phyloP scores from a whole-genome alignment of 2,888 invertebrate species.

The Netelia fuscicornis region DNA sequence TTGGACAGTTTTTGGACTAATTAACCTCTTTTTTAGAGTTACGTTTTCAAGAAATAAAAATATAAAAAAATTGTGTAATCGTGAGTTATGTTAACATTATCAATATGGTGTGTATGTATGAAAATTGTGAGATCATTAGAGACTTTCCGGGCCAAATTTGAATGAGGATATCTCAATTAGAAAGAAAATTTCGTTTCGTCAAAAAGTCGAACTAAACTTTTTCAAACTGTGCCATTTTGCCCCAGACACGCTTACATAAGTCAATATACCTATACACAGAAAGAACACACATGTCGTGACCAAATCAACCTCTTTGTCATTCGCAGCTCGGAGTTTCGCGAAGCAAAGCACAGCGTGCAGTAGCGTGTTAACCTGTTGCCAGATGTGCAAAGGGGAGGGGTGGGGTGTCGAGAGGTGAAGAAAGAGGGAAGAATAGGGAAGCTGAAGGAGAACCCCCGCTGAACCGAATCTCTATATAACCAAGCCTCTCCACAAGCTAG shows the following conservation, averaged over 20 bases:
- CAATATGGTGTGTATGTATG: no score
- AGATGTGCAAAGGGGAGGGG: conserved; percentile 10
- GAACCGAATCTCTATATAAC: conserved; percentile 11
- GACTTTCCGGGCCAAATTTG: no score
- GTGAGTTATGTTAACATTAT: no score
- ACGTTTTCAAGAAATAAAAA: no score
- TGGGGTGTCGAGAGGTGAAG: conserved; percentile 22
- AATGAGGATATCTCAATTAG: no score
- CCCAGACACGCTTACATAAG: background rate
- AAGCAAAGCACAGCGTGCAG: conserved; percentile 26
- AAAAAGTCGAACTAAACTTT: no score
- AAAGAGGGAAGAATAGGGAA: conserved; percentile 55
- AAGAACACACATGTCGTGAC: background rate
- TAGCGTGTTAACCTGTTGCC: conserved; percentile 67
- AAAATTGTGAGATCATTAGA: no score
- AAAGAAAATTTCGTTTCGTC: no score
- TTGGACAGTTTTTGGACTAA: no score
- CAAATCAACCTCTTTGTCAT: conserved; percentile 46
- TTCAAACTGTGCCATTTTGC: no score
- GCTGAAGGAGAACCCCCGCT: conserved; percentile 61
- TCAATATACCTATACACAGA: background rate
- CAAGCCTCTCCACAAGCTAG: conserved; percentile 18
- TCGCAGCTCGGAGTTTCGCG: conserved; percentile 54
- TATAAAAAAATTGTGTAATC: no score
- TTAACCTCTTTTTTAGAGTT: no score